Evolutionary conservation across 2,888 invertebrate species (phyloP).

Genomic region (Epirrhoe tristata): DNA sequence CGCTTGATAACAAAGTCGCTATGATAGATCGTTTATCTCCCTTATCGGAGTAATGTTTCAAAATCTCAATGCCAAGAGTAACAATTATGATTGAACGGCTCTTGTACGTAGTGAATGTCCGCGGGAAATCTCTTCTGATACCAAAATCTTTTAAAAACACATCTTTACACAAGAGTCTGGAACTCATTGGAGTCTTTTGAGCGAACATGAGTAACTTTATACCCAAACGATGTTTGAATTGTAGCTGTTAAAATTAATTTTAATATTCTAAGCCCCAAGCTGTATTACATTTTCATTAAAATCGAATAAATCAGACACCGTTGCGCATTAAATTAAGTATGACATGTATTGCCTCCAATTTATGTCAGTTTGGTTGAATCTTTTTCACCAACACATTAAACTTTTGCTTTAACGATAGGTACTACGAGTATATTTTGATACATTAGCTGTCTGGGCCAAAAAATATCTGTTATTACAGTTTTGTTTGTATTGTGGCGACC

Average conservation of each 20-base stretch:
- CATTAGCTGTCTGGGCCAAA: too few relatives aligned
- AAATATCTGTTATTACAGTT: too few relatives aligned
- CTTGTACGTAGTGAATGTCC: neutral
- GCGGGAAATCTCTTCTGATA: neutral
- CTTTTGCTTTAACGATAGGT: neutral
- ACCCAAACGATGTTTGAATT: slow-evolving; percentile 1
- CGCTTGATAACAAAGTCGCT: slow-evolving; percentile 30
- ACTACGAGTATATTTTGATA: neutral
- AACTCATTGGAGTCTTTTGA: slow-evolving; percentile 3
- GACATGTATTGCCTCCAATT: neutral
- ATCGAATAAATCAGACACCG: slow-evolving; percentile 10
- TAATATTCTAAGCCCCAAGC: slow-evolving; percentile 29
- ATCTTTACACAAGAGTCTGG: too few relatives aligned
- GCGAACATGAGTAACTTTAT: neutral
- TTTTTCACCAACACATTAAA: neutral
- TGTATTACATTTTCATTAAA: slow-evolving; percentile 8
- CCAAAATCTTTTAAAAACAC: neutral
- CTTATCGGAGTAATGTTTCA: slow-evolving; percentile 48
- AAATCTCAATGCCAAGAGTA: slow-evolving; percentile 55
- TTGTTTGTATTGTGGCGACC: too few relatives aligned
- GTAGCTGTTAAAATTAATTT: slow-evolving; percentile 9
- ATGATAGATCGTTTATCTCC: slow-evolving; percentile 49
- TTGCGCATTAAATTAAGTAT: neutral
- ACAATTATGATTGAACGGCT: slow-evolving; percentile 46
- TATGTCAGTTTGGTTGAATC: too few relatives aligned